These are phyloP conservation scores for Meandrina meandrites DNA, from an alignment of 92 coral and sea anemone genomes.

Conservation along the genomic window DNA sequence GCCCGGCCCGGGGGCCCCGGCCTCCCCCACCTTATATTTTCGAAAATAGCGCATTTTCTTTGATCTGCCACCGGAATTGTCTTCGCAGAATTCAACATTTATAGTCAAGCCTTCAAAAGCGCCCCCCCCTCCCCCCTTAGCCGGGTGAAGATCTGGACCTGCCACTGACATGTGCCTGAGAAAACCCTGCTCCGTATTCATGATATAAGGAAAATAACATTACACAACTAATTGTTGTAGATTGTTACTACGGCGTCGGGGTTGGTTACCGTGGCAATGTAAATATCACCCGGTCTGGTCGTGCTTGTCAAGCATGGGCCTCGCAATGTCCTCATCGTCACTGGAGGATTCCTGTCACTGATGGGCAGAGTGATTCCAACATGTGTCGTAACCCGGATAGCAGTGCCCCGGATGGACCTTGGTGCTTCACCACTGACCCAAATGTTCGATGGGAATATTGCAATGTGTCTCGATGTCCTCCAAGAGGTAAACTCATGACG, in stretches of 20 bases:
- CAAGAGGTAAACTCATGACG: conserved; percentile 12
- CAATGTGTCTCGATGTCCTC: conserved; percentile 21
- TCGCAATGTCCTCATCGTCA: conserved; percentile 39
- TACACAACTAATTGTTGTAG: neutral
- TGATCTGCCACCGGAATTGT: no score
- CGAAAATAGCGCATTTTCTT: no score
- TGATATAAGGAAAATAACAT: neutral
- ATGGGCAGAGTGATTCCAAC: conserved; percentile 5
- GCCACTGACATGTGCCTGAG: no score
- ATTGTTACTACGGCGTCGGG: conserved; percentile 20
- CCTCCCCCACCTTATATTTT: no score
- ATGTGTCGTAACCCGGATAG: conserved; percentile 25
- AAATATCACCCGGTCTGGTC: conserved; percentile 17
- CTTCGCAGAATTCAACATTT: no score
- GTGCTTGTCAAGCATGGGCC: conserved; percentile 13
- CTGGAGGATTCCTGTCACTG: conserved; percentile 13
- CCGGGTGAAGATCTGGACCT: no score
- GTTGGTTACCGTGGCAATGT: conserved; percentile 27
- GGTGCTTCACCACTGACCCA: conserved; percentile 31
- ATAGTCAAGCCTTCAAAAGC: no score
- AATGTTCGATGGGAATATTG: conserved; percentile 36
- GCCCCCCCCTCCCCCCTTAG: no score
- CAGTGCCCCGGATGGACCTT: conserved; percentile 32
- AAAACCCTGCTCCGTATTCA: no score
- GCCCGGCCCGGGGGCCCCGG: no score